phyloP scores from a whole-genome alignment of 2,888 invertebrate species.

The Dicyrtoma fusca region DNA sequence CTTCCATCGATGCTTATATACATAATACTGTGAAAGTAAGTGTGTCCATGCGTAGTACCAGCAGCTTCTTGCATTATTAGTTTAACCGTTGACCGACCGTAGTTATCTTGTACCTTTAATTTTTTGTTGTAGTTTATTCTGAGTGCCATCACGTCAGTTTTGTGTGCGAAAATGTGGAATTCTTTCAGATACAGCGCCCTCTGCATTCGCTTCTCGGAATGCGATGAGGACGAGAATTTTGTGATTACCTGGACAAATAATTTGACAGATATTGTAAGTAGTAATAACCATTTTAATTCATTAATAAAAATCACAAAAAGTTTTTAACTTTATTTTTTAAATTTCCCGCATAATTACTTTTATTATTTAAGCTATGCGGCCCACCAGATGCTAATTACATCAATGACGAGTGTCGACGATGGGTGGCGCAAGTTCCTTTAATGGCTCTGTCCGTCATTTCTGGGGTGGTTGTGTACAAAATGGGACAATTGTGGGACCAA shows the following conservation, averaged over 20 bases:
- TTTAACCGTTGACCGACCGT: too few relatives aligned
- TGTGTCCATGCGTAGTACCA: neutral
- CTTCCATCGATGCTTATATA: neutral
- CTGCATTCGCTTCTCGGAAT: constrained; percentile 15
- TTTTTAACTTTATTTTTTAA: too few relatives aligned
- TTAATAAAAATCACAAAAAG: too few relatives aligned
- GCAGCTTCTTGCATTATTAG: neutral
- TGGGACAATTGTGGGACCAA: constrained; percentile 1
- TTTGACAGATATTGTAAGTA: constrained; percentile 6
- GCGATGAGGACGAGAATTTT: neutral
- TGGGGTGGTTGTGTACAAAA: neutral
- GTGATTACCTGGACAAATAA: constrained; percentile 2
- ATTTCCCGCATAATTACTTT: neutral
- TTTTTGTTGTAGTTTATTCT: constrained; percentile 17
- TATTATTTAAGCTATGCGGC: constrained; percentile 8
- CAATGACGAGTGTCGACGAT: constrained; percentile 19
- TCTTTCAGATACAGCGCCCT: neutral
- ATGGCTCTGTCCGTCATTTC: constrained; percentile 8
- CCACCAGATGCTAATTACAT: constrained; percentile 1
- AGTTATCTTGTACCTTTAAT: too few relatives aligned
- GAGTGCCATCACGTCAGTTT: neutral
- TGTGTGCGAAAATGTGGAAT: constrained; percentile 2
- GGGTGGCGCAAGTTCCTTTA: constrained; percentile 26
- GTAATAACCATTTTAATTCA: neutral
- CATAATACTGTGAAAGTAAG: constrained; percentile 17